Evolutionary conservation across 2,888 invertebrate genomes (phyloP).

Genomic region (Spodoptera exigua): DNA sequence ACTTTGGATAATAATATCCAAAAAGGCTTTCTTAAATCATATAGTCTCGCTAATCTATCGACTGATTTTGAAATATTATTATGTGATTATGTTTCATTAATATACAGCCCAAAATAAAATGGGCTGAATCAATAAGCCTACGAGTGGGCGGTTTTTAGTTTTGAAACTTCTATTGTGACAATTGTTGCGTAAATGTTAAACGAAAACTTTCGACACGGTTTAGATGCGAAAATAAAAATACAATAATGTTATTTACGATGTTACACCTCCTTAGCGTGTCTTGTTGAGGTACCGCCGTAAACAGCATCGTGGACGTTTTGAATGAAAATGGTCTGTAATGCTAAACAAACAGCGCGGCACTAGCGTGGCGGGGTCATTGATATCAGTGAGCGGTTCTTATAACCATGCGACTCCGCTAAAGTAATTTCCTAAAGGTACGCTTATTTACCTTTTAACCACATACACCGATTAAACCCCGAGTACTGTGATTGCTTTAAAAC

Average conservation of each 20-base stretch:
- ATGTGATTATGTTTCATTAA: constrained; percentile 31
- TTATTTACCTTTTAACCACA: constrained; percentile 48
- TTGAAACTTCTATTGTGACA: constrained; percentile 39
- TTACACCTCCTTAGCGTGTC: constrained; percentile 54
- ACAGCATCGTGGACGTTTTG: constrained; percentile 31
- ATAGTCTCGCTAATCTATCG: constrained; percentile 26
- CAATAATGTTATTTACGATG: constrained; percentile 50
- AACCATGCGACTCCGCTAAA: constrained; percentile 53
- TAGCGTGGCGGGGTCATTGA: constrained; percentile 64
- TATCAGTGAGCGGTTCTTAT: constrained; percentile 63
- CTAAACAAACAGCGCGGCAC: constrained; percentile 62
- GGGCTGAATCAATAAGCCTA: constrained; percentile 31
- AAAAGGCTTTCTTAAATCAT: constrained; percentile 20
- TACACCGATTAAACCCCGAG: constrained; percentile 42
- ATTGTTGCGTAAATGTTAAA: constrained; percentile 27
- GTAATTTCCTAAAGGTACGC: constrained; percentile 49
- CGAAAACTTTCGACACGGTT: constrained; percentile 12
- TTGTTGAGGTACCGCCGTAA: constrained; percentile 51
- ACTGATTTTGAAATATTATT: constrained; percentile 27
- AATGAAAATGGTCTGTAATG: constrained; percentile 58
- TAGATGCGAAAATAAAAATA: constrained; percentile 28
- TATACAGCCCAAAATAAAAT: constrained; percentile 20
- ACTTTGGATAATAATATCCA: constrained; percentile 8
- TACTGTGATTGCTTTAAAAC: constrained; percentile 36
- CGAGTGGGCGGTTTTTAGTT: constrained; percentile 32